Evolutionary conservation across 2,797 vertebrate species (phyloP).

Genomic region (Spheniscus humboldti): DNA sequence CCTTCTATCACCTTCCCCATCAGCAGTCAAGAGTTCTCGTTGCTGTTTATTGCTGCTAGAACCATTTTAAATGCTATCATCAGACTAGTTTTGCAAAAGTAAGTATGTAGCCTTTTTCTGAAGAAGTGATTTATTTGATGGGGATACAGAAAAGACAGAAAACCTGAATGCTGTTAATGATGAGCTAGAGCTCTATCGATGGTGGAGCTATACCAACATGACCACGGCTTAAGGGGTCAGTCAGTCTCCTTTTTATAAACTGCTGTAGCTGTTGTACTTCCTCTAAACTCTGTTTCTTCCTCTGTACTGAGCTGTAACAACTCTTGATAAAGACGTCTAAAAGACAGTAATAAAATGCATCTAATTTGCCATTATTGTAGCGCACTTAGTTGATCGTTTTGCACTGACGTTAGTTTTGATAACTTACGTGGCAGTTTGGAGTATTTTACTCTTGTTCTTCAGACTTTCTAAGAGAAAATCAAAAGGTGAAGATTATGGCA

Average conservation of each 20-base stretch:
- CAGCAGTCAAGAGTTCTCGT: background rate
- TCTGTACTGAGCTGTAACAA: background rate
- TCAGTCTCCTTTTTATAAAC: background rate
- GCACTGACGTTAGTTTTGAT: background rate
- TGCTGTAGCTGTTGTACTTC: background rate
- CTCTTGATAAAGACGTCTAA: background rate
- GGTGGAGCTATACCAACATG: background rate
- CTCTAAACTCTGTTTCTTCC: background rate
- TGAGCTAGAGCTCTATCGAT: background rate
- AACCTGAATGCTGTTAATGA: background rate
- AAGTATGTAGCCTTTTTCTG: background rate
- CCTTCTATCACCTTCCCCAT: background rate
- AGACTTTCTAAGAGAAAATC: background rate
- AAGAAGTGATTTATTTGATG: background rate
- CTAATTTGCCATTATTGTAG: background rate
- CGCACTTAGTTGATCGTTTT: background rate
- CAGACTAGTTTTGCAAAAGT: background rate
- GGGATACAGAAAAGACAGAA: background rate
- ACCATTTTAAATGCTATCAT: background rate
- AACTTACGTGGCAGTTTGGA: background rate
- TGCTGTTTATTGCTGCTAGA: background rate
- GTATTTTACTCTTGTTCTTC: background rate
- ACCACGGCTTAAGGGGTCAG: background rate
- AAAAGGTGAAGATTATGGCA: background rate
- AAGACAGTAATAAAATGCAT: background rate